phyloP scores from a whole-genome alignment of 2,888 invertebrate species.

The Ryuthela nishihirai region DNA sequence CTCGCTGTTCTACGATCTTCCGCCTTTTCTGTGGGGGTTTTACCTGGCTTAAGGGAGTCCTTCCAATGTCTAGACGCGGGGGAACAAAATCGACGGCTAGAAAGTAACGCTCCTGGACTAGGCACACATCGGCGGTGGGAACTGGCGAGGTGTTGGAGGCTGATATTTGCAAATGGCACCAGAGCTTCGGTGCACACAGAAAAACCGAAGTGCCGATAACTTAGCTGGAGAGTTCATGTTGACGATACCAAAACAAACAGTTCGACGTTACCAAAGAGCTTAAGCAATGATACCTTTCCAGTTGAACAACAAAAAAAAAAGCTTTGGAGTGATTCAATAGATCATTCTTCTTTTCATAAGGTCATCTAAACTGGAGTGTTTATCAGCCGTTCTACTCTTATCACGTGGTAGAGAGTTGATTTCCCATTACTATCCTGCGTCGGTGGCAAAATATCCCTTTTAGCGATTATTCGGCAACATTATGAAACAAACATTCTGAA shows the following conservation, averaged over 20 bases:
- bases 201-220: too few species aligned
- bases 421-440: conserved; percentile 18
- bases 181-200: too few species aligned
- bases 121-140: conserved; percentile 32
- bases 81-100: conserved; percentile 20
- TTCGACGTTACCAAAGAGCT: too few species aligned
- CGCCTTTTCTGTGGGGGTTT: conserved; percentile 20
- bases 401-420: too few species aligned
- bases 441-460: conserved; percentile 32
- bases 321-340: too few species aligned
- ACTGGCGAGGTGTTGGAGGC: conserved; percentile 14
- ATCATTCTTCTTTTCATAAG: too few species aligned
- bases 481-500: conserved; percentile 6
- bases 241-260: too few species aligned
- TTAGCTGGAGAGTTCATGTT: too few species aligned
- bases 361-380: too few species aligned
- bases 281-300: too few species aligned
- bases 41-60: conserved; percentile 28
- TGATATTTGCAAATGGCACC: conserved; percentile 29
- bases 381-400: too few species aligned
- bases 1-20: conserved; percentile 33
- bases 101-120: conserved; percentile 18
- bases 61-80: conserved; percentile 1
- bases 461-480: conserved; percentile 23
- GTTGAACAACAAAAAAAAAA: too few species aligned